Evolutionary conservation across 2,113 vertebrate genomes (phyloP), one percentile per base, ranked within the genome.

Genomic region (Microtus pennsylvanicus): DNA sequence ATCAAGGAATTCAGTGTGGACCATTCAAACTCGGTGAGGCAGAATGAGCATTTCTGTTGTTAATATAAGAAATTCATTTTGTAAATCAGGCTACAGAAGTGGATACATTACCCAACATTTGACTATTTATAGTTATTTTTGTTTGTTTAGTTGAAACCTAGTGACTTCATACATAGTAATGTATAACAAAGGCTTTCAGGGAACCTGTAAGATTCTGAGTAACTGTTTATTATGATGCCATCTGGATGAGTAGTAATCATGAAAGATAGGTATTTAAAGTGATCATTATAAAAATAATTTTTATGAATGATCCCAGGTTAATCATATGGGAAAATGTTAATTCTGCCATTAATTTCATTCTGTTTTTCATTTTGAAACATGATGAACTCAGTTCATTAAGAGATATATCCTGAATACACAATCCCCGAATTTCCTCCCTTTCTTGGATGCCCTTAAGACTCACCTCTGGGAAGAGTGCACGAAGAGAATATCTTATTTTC

Each of bases 311-410:
- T 82, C 14, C 89, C 74, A 89, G 1, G 24, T 80, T 94, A 92
- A 96, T 82, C 21, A 89, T 45, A 90, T 65, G 42, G 28, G 94
- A 92, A 94, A 16, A 0, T 16, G 28, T 92, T 78, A 88, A 78
- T 82, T 92, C 85, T 91, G n/a, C 8, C 45, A 58, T 42, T 65
- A 45, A 16, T 92, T 96, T 95, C 70, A 97, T 94, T 92, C 92
- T 96, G 78, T 90, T 97, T 96, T 94, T 97, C 47, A 86, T 96
- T 87, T 35, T 74, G 42, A 96, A 97, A 97, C 86, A 87, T 58
- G 89, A n/a, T 24, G 91, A 2, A 55, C 95, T 96, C 85, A 91
- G 7, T 65, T 38, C 76, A 97, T 85, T 94, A 96, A 92, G 78
- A 88, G 74, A 38, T 58, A 87, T 0, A 91, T 92, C 38, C 82